Conservation (phyloP, 2,113 vertebrate genomes). For the zebrafish (Danio rerio) region GRCz12tu NC_133196.1:34273501-34274000, state of each 20-base stretch:
- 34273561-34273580: not conserved
- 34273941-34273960: too few relatives aligned
- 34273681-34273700: slow-evolving; percentile 23
- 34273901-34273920: not conserved
- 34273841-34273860: slow-evolving; percentile 32
- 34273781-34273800: slow-evolving; percentile 49
- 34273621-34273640: slow-evolving; percentile 33
- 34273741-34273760: slow-evolving; percentile 52
- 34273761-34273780: slow-evolving; percentile 20
- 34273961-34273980: not conserved
- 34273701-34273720: slow-evolving; percentile 41
- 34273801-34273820: slow-evolving; percentile 52
- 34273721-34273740: slow-evolving; percentile 35
- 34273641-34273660: slow-evolving; percentile 41
- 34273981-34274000: too few relatives aligned
- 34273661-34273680: slow-evolving; percentile 32
- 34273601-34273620: slow-evolving; percentile 35
- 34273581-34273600: not conserved
- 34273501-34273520: slow-evolving; percentile 42
- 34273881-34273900: not conserved
- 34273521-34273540: not conserved
- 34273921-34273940: not conserved
- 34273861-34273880: slow-evolving; percentile 30
- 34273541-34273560: slow-evolving; percentile 47
- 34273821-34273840: slow-evolving; percentile 59